Percentiles rank a stretch among this genome's conserved stretches.
Evolutionary conservation across 2,797 vertebrate genomes (phyloP).

Genomic region (Girardinus metallicus): DNA sequence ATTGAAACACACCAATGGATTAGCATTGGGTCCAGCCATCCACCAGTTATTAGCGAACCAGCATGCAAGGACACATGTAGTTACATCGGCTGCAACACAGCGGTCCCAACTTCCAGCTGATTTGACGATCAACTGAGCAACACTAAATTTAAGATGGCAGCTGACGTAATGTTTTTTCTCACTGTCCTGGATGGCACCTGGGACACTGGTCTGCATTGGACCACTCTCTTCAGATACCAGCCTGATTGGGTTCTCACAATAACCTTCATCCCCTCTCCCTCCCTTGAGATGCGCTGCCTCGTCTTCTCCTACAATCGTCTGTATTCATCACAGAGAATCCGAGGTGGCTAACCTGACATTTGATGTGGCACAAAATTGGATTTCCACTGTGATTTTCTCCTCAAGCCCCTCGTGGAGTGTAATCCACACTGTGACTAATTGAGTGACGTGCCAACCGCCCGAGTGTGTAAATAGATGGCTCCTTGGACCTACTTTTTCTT

Average conservation of each 20-base stretch:
- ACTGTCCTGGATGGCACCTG: background rate
- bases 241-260: constrained; percentile 25
- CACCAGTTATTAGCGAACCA: background rate
- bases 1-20: background rate
- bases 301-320: constrained; percentile 36
- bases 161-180: background rate
- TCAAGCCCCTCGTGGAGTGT: constrained; percentile 60
- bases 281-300: constrained; percentile 21
- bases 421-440: constrained; percentile 78
- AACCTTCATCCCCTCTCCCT: constrained; percentile 43
- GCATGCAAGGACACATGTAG: background rate
- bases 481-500: constrained; percentile 53
- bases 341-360: constrained; percentile 70
- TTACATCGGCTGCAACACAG: background rate
- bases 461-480: constrained; percentile 67
- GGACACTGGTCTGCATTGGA: background rate
- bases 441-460: constrained; percentile 67
- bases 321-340: constrained; percentile 61
- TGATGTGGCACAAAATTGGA: constrained; percentile 77
- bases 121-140: background rate
- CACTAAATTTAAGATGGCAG: background rate
- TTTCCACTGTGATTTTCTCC: constrained; percentile 67
- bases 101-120: background rate
- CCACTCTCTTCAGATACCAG: constrained; percentile 13
- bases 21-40: background rate